Base-by-base conservation (phyloP, 2,113 vertebrate species). In the Amblyornis subalaris region DNA sequence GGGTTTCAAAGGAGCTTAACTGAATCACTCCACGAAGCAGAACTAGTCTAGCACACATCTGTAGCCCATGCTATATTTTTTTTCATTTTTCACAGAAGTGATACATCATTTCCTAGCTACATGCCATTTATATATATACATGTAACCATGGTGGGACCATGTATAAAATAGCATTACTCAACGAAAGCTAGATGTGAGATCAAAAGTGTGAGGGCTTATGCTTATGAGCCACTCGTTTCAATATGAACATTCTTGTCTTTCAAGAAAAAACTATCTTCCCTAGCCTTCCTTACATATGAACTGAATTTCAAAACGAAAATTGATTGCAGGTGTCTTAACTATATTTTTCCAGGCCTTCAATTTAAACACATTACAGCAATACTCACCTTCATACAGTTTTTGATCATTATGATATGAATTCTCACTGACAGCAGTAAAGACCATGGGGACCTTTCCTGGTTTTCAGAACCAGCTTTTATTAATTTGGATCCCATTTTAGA, bases 291-390 rank as follows among this genome's bases (percentile, higher is more conserved):
- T 77, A 40, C 21, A 45, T 91, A 90, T 88, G 60, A 94, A 91
- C 51, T 77, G 40, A 94, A 89, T 97, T 97, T 95, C 66, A 78
- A 96, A 96, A 89, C n/a, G 60, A 86, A 95, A 96, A 97, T 91
- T 71, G 58, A 93, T 96, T 96, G 96, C 97, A 97, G 96, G 94
- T 98, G 97, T 92, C 87, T 89, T 73, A 55, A 88, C 69, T 85
- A 35, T 75, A 82, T 94, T 97, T 97, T 95, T 96, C 36, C 64
- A 94, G 69, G 88, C 51, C 71, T 89, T 85, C 53, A 76, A 60
- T 87, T 93, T 92, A 93, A 89, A 92, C 64, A 81, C 89, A 61
- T 77, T 92, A 83, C 64, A 90, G 88, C 94, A 85, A 89, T 74
- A 51, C 42, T 78, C 88, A 90, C 79, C 55, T 96, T 84, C 64